Percentiles rank a stretch among this genome's conserved stretches.
Conservation (phyloP, 2,113 vertebrate genomes). For the Alaudala cheleensis region DNA sequence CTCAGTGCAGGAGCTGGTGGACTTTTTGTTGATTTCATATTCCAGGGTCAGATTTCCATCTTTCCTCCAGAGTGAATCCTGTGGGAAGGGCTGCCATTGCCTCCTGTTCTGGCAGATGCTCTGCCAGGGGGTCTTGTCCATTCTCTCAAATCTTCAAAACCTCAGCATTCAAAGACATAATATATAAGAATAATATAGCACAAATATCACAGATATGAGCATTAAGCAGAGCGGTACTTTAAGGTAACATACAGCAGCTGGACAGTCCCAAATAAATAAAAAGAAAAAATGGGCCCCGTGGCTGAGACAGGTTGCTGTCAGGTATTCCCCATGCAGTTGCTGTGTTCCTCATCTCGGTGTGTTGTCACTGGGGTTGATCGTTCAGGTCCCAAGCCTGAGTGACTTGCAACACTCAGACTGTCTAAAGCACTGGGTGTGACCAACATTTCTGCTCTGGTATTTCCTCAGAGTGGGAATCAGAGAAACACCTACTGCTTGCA, state of each 20-base stretch:
- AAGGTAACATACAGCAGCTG: not conserved
- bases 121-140: not conserved
- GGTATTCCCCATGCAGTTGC: not conserved
- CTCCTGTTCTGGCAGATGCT: not conserved
- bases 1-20: not conserved
- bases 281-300: fast-evolving
- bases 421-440: not conserved
- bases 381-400: fast-evolving
- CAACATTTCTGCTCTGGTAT: not conserved
- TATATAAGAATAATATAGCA: not conserved
- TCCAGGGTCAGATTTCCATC: not conserved
- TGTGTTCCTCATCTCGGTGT: fast-evolving
- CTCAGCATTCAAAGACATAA: not conserved
- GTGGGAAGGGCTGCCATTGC: not conserved
- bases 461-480: not conserved
- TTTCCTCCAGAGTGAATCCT: not conserved
- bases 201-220: not conserved
- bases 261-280: not conserved
- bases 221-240: not conserved
- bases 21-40: not conserved
- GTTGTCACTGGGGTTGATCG: fast-evolving
- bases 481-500: not conserved
- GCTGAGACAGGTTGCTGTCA: not conserved
- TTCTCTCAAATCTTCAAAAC: not conserved
- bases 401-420: too few species aligned